Evolutionary conservation across 2,888 invertebrate species (phyloP).

Genomic region (Scaptodrosophila latifasciaeformis): DNA sequence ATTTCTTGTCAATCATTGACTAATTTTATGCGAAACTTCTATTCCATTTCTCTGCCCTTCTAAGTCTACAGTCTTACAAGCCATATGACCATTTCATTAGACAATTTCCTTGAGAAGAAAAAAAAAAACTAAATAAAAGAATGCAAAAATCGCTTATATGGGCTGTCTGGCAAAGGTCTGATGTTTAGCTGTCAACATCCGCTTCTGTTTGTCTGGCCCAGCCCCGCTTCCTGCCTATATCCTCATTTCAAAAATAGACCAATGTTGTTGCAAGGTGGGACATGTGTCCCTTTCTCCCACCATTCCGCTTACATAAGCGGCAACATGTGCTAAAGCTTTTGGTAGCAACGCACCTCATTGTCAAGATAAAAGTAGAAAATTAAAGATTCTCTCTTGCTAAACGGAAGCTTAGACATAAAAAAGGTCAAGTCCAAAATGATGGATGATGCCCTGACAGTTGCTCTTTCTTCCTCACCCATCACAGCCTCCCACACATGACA

Average conservation of each 20-base stretch:
- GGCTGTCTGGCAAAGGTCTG: constrained; percentile 30
- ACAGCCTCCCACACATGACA: constrained; percentile 10
- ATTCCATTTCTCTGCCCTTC: too few species aligned
- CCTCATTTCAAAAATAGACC: constrained; percentile 39
- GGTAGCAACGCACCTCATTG: constrained; percentile 36
- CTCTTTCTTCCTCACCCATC: constrained; percentile 36
- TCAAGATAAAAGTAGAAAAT: constrained; percentile 56
- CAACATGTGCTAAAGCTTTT: constrained; percentile 31
- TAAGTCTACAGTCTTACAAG: too few species aligned
- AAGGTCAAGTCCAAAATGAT: constrained; percentile 76
- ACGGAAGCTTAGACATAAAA: constrained; percentile 65
- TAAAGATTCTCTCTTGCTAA: constrained; percentile 67
- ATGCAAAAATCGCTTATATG: constrained; percentile 33
- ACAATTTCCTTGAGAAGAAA: too few species aligned
- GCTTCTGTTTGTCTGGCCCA: constrained; percentile 3
- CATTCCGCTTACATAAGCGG: too few species aligned
- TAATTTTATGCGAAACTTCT: too few species aligned
- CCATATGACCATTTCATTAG: too few species aligned
- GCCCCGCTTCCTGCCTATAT: too few species aligned
- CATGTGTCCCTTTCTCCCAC: constrained; percentile 25
- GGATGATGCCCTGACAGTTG: constrained; percentile 72
- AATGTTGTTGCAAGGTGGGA: constrained; percentile 32
- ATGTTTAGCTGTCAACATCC: constrained; percentile 60
- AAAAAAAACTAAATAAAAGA: too few species aligned
- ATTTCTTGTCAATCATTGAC: too few species aligned